Conservation (phyloP, 2,888 invertebrate genomes). For the Pristionchus exspectatus region DNA sequence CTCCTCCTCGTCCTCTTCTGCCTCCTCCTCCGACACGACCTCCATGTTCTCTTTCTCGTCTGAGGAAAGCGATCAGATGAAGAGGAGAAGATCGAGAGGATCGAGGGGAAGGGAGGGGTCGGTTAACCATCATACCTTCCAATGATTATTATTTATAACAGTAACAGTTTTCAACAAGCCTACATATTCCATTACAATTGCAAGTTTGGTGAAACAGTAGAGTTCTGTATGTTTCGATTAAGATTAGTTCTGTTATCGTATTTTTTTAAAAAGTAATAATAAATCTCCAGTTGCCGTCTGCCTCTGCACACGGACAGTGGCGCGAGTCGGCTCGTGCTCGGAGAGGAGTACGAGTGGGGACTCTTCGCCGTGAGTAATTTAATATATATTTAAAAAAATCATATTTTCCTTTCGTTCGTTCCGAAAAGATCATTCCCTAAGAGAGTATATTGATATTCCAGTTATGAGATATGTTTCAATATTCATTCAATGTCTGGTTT, state of each 20-base stretch:
- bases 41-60: conserved; percentile 45
- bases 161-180: no score
- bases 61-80: background rate
- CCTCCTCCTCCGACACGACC: conserved; percentile 40
- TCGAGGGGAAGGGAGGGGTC: conserved; percentile 6
- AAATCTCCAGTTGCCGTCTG: background rate
- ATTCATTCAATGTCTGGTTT: no score
- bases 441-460: background rate
- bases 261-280: no score
- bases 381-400: background rate
- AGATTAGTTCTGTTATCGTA: no score
- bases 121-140: background rate
- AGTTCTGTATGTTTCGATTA: no score
- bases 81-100: background rate
- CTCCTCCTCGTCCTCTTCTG: conserved; percentile 22
- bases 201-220: no score
- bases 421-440: background rate
- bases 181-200: no score
- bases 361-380: background rate
- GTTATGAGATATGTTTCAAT: no score
- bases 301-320: conserved; percentile 1
- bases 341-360: conserved; percentile 45
- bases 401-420: background rate
- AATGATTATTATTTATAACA: background rate
- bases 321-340: conserved; percentile 26